These are phyloP conservation scores for Heliconius congener DNA, from an alignment of 1,140 invertebrate genomes.

Conservation along the genomic window DNA sequence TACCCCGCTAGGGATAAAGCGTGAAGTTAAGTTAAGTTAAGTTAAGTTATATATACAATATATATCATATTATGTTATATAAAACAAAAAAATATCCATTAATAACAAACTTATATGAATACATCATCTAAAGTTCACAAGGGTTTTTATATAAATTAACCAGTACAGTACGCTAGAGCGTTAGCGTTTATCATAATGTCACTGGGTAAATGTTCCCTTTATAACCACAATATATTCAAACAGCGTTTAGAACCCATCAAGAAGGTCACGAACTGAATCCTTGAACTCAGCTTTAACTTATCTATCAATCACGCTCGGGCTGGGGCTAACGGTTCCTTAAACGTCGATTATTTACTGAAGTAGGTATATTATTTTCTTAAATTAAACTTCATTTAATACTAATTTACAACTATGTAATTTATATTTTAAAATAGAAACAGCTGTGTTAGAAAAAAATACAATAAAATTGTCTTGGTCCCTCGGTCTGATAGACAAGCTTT, in stretches of 20 bases:
- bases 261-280: constrained; percentile 20
- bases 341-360: constrained; percentile 15
- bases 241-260: neutral
- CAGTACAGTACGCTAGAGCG: neutral
- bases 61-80: no score
- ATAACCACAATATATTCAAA: constrained; percentile 10
- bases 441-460: no score
- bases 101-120: neutral
- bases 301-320: constrained; percentile 12
- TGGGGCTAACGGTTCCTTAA: constrained; percentile 16
- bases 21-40: no score
- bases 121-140: neutral
- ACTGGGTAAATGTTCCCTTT: constrained; percentile 9
- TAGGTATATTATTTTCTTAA: neutral
- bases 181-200: constrained; percentile 8
- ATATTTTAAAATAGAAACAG: no score
- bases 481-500: neutral
- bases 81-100: neutral
- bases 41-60: no score
- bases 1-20: no score
- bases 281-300: constrained; percentile 19
- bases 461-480: no score
- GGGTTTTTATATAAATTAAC: constrained; percentile 3
- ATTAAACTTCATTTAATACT: neutral
- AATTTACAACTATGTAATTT: neutral